Percentiles rank a stretch among this genome's conserved stretches.
phyloP scores from a whole-genome alignment of 2,113 vertebrate genomes.

The Herpailurus yagouaroundi region DNA sequence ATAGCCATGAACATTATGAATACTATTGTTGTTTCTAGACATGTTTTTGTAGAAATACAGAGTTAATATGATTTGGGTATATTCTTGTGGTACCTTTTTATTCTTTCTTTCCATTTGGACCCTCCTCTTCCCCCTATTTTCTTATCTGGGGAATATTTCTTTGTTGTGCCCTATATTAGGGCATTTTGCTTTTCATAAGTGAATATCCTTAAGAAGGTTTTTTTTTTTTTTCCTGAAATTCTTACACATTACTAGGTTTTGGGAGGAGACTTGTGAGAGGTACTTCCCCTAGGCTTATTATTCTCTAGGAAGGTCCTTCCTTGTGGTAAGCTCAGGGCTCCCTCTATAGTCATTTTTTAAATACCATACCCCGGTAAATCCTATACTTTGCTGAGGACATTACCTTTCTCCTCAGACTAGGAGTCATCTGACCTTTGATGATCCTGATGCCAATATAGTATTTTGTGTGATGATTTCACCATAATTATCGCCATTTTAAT shows the following conservation, averaged over 20 bases:
- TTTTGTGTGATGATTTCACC: background rate
- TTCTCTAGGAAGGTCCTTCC: background rate
- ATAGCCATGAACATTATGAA: background rate
- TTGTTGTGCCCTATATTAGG: background rate
- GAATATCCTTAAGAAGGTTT: background rate
- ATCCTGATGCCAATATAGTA: background rate
- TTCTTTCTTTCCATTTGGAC: background rate
- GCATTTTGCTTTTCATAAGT: conserved; percentile 27
- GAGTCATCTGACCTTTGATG: background rate
- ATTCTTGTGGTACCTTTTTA: background rate
- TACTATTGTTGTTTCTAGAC: background rate
- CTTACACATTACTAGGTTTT: background rate
- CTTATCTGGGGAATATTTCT: background rate
- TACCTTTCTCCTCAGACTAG: background rate
- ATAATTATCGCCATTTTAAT: background rate
- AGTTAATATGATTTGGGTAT: background rate
- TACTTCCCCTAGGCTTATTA: background rate
- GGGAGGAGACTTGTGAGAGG: fast-evolving
- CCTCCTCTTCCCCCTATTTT: background rate
- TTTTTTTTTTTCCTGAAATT: background rate
- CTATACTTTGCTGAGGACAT: background rate
- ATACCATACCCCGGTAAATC: background rate
- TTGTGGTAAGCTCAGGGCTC: background rate
- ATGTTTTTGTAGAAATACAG: background rate
- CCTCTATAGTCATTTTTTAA: background rate